Percentiles rank a stretch among this genome's conserved stretches.
phyloP scores from a whole-genome alignment of 2,797 vertebrate genomes.

The Phrynocephalus forsythii region DNA sequence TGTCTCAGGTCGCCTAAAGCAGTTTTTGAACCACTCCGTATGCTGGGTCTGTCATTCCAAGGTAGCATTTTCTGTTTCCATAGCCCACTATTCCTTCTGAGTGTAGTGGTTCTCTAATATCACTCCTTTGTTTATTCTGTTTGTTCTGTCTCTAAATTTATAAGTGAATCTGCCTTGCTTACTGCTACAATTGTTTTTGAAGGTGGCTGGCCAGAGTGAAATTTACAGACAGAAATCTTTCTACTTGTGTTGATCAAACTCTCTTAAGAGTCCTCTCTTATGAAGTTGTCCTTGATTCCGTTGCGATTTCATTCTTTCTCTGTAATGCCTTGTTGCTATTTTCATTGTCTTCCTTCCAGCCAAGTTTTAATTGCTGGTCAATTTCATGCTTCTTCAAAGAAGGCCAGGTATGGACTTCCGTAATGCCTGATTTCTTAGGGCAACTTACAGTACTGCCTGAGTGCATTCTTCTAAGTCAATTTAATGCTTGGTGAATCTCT shows the following conservation, averaged over 20 bases:
- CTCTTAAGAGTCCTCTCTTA: neutral
- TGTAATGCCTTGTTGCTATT: neutral
- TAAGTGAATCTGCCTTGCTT: neutral
- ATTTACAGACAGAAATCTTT: neutral
- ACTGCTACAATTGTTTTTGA: neutral
- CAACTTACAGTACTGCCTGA: neutral
- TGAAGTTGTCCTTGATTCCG: neutral
- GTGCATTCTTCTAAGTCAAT: neutral
- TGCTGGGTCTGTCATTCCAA: no score
- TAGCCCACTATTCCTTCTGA: no score
- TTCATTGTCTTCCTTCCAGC: neutral
- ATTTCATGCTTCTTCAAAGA: slow-evolving; percentile 14
- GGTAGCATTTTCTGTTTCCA: no score
- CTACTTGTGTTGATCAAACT: neutral
- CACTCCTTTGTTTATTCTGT: neutral
- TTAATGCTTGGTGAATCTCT: neutral
- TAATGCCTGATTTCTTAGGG: neutral
- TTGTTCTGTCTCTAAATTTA: neutral
- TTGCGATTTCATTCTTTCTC: neutral
- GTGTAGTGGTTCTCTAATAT: neutral
- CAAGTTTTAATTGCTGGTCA: slow-evolving; percentile 16
- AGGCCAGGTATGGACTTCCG: neutral
- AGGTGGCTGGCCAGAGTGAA: neutral
- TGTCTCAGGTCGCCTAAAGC: neutral
- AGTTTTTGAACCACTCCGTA: no score